Percentiles rank a stretch among this genome's conserved stretches.
phyloP scores from a whole-genome alignment of 2,797 vertebrate species.

The Apogon hyalosoma region DNA sequence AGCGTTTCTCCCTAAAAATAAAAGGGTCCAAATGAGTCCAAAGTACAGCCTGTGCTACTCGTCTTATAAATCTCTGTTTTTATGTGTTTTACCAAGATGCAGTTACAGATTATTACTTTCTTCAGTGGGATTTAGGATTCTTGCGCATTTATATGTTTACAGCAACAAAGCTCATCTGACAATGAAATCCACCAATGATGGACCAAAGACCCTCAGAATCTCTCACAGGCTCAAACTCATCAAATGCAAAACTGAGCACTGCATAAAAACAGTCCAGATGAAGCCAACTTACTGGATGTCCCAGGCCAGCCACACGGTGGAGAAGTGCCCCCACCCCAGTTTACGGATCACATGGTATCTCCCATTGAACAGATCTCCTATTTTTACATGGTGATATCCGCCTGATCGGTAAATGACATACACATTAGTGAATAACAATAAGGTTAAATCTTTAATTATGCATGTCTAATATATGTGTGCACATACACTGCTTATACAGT shows the following conservation, averaged over 20 bases:
- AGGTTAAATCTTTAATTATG: background rate
- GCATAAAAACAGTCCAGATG: background rate
- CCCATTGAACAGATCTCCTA: constrained; percentile 94
- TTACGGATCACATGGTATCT: constrained; percentile 98
- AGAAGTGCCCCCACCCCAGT: constrained; percentile 98
- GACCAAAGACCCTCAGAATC: no score
- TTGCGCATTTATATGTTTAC: no score
- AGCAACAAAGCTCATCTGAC: no score
- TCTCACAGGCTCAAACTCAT: no score
- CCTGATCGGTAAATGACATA: constrained; percentile 75
- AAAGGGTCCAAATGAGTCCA: constrained; percentile 1
- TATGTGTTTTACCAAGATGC: no score
- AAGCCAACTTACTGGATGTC: constrained; percentile 91
- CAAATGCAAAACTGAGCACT: background rate
- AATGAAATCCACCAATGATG: no score
- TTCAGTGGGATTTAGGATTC: no score
- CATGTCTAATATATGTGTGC: background rate
- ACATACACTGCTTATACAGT: background rate
- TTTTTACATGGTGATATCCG: constrained; percentile 97
- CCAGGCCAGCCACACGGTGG: constrained; percentile 98
- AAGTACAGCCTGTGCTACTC: background rate
- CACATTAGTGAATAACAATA: background rate
- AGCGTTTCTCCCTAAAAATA: constrained; percentile 89
- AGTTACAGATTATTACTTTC: no score
- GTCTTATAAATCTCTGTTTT: no score